Base-by-base conservation (phyloP, 2,888 invertebrate species). In the Drosophila mayaguana region DNA sequence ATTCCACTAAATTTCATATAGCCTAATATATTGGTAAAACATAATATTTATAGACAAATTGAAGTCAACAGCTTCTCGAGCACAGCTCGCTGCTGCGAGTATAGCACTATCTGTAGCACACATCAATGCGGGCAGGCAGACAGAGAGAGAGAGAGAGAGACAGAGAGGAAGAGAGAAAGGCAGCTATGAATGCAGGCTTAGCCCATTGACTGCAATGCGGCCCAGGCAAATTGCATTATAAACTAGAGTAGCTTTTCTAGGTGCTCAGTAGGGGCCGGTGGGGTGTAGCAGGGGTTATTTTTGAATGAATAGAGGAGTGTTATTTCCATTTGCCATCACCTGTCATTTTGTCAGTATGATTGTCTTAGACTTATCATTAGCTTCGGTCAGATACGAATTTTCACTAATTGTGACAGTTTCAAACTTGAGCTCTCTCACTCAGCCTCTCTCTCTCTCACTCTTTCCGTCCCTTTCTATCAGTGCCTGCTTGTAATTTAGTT, bases 41-140 rank as follows among this genome's bases (percentile, higher is more conserved):
- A n/a, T 9, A 28, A 48, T 9, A 28, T 28, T n/a, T 2, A 46
- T 8, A 16, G 2, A 28, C 2, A 1, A 20, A 3, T 59, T 7
- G 2, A 3, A 34, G 11, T 2, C 11, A 32, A 50, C 28, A 50
- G 2, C 6, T 61, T n/a, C 16, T 32, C 1, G 3, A 45, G 5
- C 70, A 2, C 12, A 51, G 63, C 70, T 70, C 80, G 22, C 77
- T 38, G 9, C 11, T 46, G 53, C 56, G 5, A 60, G 42, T 42
- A 34, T 25, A 54, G 25, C 63, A 62, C 55, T 76, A 68, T 76
- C 57, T 65, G 48, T 38, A 60, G 36, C 68, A 66, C 67, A 64
- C 70, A 79, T 79, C 85, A 63, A 77, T 88, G 86, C 83, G 86
- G 77, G 78, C 70, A 66, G 70, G 43, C 65, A 65, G 56, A 61